Evolutionary conservation across 2,797 vertebrate genomes (phyloP).

Genomic region (Acanthiza pusilla): DNA sequence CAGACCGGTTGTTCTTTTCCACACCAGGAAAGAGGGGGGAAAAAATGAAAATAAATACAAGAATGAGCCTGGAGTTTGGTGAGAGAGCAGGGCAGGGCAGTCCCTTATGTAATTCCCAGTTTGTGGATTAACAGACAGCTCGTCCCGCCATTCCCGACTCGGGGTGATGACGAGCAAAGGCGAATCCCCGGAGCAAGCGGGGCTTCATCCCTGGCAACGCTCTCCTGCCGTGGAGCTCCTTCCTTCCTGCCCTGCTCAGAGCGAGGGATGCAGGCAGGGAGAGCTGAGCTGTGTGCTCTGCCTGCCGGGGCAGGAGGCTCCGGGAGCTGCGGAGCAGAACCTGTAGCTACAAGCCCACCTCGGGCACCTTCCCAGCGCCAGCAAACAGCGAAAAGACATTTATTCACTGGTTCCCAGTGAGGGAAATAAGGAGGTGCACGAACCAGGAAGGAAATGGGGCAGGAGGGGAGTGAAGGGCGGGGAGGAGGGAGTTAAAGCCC

Average conservation of each 20-base stretch:
- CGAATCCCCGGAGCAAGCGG: not conserved
- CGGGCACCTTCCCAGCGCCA: not conserved
- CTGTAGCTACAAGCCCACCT: conserved; percentile 38
- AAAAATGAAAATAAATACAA: not conserved
- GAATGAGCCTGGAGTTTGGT: not conserved
- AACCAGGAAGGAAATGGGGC: not conserved
- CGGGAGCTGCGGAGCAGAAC: not conserved
- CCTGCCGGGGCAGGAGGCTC: conserved; percentile 40
- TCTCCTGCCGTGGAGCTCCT: not conserved
- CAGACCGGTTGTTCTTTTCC: not conserved
- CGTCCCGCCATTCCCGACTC: not conserved
- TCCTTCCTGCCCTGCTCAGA: not conserved
- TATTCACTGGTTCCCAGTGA: not conserved
- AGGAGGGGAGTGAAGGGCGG: not conserved
- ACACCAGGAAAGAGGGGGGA: rapidly evolving
- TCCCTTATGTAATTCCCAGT: not conserved
- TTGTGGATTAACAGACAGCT: not conserved
- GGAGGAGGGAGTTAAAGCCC: not conserved
- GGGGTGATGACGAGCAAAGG: not conserved
- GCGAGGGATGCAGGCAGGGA: not conserved
- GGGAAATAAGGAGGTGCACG: not conserved
- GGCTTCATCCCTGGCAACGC: not conserved
- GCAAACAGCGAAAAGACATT: not conserved
- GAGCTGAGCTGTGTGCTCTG: not conserved
- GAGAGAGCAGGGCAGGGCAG: not conserved